Percentiles rank a stretch among this genome's conserved stretches.
phyloP scores from a whole-genome alignment of 2,888 invertebrate species.

The Phorcus lineatus region DNA sequence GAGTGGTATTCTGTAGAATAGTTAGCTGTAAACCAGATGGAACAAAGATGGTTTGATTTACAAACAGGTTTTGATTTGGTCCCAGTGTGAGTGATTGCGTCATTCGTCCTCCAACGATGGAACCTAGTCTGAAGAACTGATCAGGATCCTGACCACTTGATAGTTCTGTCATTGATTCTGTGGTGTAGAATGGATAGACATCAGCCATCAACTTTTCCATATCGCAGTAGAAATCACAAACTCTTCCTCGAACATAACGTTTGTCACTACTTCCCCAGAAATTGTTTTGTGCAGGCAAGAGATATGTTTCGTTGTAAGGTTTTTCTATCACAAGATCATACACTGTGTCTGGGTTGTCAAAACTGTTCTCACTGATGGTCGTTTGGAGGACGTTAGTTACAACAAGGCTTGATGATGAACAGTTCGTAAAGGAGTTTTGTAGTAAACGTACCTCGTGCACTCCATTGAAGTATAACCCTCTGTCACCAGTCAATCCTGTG shows the following conservation, averaged over 20 bases:
- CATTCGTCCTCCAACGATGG: neutral
- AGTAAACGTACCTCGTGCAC: neutral
- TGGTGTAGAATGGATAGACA: neutral
- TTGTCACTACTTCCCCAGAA: neutral
- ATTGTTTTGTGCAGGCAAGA: neutral
- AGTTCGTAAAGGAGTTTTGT: neutral
- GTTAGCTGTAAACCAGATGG: neutral
- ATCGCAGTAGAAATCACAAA: constrained; percentile 16
- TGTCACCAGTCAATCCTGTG: neutral
- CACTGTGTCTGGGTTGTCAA: constrained; percentile 32
- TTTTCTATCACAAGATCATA: constrained; percentile 29
- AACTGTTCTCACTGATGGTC: constrained; percentile 34
- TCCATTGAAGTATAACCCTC: neutral
- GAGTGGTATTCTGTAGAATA: neutral
- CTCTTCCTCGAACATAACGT: neutral
- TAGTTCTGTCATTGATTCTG: neutral
- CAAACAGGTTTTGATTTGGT: neutral
- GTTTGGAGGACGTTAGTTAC: constrained; percentile 1
- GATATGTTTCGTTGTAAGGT: neutral
- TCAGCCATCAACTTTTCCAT: neutral
- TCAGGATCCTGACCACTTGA: neutral
- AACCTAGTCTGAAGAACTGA: neutral
- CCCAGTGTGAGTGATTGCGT: neutral
- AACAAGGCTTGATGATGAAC: constrained; percentile 3
- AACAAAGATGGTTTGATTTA: neutral